These are phyloP conservation scores for Proctacanthus coquilletti DNA, from an alignment of 1,140 invertebrate genomes.

Conservation along the genomic window DNA sequence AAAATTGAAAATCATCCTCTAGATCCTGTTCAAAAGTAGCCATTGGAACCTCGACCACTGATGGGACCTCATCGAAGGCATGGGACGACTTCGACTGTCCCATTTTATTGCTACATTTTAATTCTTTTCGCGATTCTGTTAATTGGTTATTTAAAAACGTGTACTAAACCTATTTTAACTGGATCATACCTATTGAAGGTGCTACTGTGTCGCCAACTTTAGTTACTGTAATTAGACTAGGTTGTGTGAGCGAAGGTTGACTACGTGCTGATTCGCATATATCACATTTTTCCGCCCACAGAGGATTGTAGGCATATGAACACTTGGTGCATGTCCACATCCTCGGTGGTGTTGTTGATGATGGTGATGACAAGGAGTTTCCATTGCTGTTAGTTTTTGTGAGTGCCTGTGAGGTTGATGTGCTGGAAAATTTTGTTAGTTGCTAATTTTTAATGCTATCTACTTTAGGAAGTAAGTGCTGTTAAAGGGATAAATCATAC, in stretches of 20 bases:
- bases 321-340: conserved; percentile 80
- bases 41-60: conserved; percentile 18
- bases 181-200: conserved; percentile 2
- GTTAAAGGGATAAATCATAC: no score
- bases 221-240: conserved; percentile 51
- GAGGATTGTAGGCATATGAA: conserved; percentile 73
- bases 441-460: no score
- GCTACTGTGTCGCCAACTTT: conserved; percentile 30
- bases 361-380: no score
- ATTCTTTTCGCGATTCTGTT: conserved; percentile 5
- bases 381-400: no score
- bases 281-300: conserved; percentile 60
- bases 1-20: conserved; percentile 34
- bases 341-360: conserved; percentile 30
- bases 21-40: conserved; percentile 33
- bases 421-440: no score
- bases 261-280: conserved; percentile 54
- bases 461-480: no score
- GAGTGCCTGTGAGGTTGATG: no score
- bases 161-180: not conserved
- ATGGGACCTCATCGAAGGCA: conserved; percentile 7
- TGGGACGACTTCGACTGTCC: conserved; percentile 5
- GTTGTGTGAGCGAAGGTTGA: conserved; percentile 44
- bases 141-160: not conserved
- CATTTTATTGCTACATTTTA: conserved; percentile 7